Conservation (phyloP, 1,140 invertebrate species). For the Macrocentrus cingulum region DNA sequence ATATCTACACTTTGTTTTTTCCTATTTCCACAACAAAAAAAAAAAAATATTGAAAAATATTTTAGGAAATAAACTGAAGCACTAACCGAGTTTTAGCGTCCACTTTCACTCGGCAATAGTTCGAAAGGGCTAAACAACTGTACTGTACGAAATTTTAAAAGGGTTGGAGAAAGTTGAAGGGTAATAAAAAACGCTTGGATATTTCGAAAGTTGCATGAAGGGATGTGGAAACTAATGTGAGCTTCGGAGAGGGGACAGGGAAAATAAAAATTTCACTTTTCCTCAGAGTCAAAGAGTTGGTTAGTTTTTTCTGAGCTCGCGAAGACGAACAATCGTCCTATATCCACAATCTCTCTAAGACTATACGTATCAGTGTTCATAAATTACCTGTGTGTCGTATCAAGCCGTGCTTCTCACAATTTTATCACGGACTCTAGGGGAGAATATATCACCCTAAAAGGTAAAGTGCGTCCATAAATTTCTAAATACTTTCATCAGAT, state of each 20-base stretch:
- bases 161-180: conserved; percentile 42
- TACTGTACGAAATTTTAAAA: conserved; percentile 26
- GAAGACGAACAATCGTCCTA: conserved; percentile 25
- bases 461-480: too few species aligned
- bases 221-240: too few species aligned
- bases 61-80: too few species aligned
- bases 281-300: conserved; percentile 27
- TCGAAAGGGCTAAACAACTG: background rate
- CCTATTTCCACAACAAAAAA: too few species aligned
- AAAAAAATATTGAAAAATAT: too few species aligned
- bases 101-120: too few species aligned
- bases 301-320: conserved; percentile 39
- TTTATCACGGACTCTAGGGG: too few species aligned
- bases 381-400: background rate
- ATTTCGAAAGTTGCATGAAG: conserved; percentile 49
- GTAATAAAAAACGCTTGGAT: conserved; percentile 36
- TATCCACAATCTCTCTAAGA: background rate
- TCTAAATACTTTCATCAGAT: too few species aligned
- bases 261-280: conserved; percentile 44
- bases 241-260: conserved; percentile 38
- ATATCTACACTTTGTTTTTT: too few species aligned
- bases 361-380: background rate
- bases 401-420: too few species aligned
- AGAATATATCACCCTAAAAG: too few species aligned
- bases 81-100: too few species aligned